Evolutionary conservation across 92 coral and sea anemone genomes (phyloP), one percentile per base, ranked within the genome.

Genomic region (Palythoa caribaeorum): DNA sequence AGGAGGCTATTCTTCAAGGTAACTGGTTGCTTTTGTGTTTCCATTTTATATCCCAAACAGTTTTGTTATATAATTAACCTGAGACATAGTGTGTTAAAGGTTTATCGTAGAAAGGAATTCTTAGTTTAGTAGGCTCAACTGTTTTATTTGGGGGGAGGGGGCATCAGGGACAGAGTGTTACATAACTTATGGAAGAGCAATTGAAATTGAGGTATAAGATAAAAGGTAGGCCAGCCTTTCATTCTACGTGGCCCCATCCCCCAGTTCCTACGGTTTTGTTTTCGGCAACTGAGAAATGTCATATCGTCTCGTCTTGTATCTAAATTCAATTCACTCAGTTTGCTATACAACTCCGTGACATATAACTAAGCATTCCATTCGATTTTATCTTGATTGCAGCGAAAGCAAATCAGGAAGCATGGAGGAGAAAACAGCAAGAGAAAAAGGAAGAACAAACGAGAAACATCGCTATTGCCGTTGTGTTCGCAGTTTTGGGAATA

Each of bases 401-500:
- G 13, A 40, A 54, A 80, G 85, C 85, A n/a, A 47, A 21, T 0
- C 38, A 10, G 38, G 85, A 80, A 17, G 85, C 85, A 13, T 17
- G 9, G 50, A 80, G 16, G 38, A 63, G 55, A 54, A 37, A 60
- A 17, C 62, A 77, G 35, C 10, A 80, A 63, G 40, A 68, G 38
- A 11, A 80, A 63, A 7, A 80, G n/a, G 59, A 80, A 63, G 85
- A 89, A 39, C 84, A 79, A 79, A 91, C 88, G 59, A 93, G 89
- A 52, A 91, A 74, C 84, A 93, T 95, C 71, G 98, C 94, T 19
- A 87, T 94, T 40, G 94, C 98, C 21, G 98, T 95, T 50, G 89
- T 89, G 16, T 94, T 95, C 66, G 83, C 94, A 4, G 50, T 95
- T 7, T 81, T 95, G 37, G 96, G 96, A 39, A 71, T 93, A 37